phyloP scores from a whole-genome alignment of 2,113 vertebrate genomes.

The Eolophus roseicapilla region DNA sequence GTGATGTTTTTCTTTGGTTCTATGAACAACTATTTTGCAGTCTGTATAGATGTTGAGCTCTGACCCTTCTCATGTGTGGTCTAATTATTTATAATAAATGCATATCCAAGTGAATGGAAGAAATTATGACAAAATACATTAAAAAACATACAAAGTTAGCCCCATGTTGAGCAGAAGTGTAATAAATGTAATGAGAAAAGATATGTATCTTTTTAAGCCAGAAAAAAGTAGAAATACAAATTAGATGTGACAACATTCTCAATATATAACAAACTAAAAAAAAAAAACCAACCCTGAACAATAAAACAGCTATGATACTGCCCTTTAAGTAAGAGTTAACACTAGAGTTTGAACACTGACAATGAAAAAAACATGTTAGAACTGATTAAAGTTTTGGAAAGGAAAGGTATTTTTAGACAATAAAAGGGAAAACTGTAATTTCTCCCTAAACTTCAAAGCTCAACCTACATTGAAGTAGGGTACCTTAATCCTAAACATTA shows the following conservation, averaged over 20 bases:
- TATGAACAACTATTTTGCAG: slow-evolving; percentile 25
- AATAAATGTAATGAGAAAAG: slow-evolving; percentile 35
- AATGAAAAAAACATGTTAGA: not conserved
- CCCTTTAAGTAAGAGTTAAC: not conserved
- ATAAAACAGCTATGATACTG: not conserved
- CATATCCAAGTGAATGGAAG: slow-evolving; percentile 35
- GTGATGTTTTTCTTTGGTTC: not conserved
- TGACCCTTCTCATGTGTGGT: not conserved
- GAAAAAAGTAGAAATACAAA: slow-evolving; percentile 36
- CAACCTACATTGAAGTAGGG: not conserved
- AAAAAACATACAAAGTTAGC: not conserved
- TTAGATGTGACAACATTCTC: not conserved
- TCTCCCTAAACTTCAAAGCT: not conserved
- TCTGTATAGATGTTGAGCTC: slow-evolving; percentile 52
- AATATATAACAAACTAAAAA: not conserved
- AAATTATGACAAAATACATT: slow-evolving; percentile 39
- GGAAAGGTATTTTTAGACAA: not conserved
- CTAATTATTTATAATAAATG: slow-evolving; percentile 22
- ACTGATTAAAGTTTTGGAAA: not conserved
- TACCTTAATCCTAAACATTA: not conserved
- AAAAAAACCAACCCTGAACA: fast-evolving
- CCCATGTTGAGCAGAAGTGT: not conserved
- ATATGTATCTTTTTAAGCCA: not conserved
- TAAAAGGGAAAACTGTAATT: not conserved
- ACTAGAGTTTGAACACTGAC: not conserved